phyloP scores from a whole-genome alignment of 1,140 invertebrate genomes.

The Drosophila setifemur region DNA sequence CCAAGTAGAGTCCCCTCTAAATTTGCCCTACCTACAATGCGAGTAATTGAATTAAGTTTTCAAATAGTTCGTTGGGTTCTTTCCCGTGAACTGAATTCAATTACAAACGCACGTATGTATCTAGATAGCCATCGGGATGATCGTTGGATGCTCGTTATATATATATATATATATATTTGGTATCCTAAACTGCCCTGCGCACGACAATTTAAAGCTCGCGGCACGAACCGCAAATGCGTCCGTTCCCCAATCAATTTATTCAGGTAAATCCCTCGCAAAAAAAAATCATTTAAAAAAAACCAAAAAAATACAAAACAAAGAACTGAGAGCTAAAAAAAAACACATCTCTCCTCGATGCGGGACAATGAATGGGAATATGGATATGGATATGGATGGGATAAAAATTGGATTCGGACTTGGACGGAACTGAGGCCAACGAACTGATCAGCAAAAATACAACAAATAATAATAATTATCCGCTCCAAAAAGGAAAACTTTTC shows the following conservation, averaged over 20 bases:
- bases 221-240: constrained; percentile 59
- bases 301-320: constrained; percentile 18
- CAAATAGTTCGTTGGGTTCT: neutral
- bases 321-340: constrained; percentile 9
- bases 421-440: constrained; percentile 26
- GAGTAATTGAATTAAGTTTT: too few species aligned
- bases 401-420: too few species aligned
- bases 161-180: too few species aligned
- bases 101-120: constrained; percentile 18
- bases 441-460: neutral
- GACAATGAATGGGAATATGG: constrained; percentile 6
- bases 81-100: constrained; percentile 25
- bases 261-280: constrained; percentile 57
- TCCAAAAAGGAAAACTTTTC: neutral
- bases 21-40: too few species aligned
- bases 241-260: constrained; percentile 51
- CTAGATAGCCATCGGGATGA: neutral
- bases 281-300: neutral
- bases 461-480: too few species aligned
- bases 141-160: too few species aligned
- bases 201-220: constrained; percentile 64
- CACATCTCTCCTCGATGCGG: too few species aligned
- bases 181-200: constrained; percentile 57
- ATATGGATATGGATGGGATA: neutral
- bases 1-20: too few species aligned